These are phyloP conservation scores for Caretta caretta DNA, from an alignment of 2,113 vertebrate species.

Conservation along the genomic window DNA sequence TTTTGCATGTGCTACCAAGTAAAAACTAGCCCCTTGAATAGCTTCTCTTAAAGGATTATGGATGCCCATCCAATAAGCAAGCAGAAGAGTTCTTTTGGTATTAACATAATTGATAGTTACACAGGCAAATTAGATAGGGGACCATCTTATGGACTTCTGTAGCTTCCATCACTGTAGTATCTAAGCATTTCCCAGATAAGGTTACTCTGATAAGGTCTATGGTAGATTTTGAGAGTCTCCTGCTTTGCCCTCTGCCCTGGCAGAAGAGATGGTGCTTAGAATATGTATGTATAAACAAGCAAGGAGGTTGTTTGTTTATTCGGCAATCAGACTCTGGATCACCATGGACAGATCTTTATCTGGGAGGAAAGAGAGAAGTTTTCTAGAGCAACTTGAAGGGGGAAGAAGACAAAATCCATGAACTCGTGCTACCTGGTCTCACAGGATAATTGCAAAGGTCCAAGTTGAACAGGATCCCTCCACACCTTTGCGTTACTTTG, in stretches of 20 bases:
- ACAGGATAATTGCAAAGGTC: not conserved
- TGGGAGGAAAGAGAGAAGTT: not conserved
- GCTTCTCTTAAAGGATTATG: not conserved
- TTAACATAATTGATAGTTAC: not conserved
- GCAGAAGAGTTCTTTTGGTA: not conserved
- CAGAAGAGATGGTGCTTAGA: not conserved
- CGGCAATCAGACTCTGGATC: not conserved
- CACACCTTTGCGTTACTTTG: not conserved
- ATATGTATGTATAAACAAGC: not conserved
- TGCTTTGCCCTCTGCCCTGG: not conserved
- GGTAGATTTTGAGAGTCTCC: not conserved
- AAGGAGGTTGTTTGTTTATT: not conserved
- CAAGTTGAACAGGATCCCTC: not conserved
- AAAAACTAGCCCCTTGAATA: not conserved
- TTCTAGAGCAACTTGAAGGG: not conserved
- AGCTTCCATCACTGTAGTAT: not conserved
- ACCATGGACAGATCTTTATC: not conserved
- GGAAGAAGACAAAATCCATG: not conserved
- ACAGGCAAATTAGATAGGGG: not conserved
- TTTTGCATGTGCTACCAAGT: not conserved
- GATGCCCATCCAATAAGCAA: not conserved
- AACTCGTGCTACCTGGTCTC: not conserved
- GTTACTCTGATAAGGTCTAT: fast-evolving
- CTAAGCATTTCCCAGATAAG: not conserved
- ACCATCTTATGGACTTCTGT: not conserved